Conservation (phyloP, 2,113 vertebrate genomes). For the Girardinichthys multiradiatus region DNA sequence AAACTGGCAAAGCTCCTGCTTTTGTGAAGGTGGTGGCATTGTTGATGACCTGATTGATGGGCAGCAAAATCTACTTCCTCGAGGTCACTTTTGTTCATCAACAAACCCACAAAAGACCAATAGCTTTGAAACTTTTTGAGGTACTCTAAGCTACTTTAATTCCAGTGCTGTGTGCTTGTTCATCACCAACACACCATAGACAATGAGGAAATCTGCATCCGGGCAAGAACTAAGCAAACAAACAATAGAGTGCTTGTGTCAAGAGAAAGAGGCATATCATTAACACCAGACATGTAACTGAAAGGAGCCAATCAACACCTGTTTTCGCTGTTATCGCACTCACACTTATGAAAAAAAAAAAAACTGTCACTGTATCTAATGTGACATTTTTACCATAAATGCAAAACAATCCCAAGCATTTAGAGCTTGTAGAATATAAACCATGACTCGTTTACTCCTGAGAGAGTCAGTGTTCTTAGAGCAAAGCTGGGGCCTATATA, state of each 20-base stretch:
- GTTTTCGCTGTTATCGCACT: slow-evolving; percentile 58
- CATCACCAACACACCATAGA: not conserved
- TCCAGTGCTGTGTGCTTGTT: not conserved
- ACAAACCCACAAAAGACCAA: not conserved
- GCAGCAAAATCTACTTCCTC: too few species aligned
- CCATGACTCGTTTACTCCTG: slow-evolving; percentile 11
- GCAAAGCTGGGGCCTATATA: slow-evolving; percentile 58
- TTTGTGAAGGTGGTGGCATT: too few species aligned
- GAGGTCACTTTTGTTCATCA: too few species aligned
- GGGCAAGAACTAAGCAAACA: slow-evolving; percentile 36
- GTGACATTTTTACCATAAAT: slow-evolving; percentile 40
- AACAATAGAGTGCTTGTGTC: slow-evolving; percentile 43
- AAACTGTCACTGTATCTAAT: slow-evolving; percentile 27
- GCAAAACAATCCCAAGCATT: slow-evolving; percentile 8
- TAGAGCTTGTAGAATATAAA: not conserved
- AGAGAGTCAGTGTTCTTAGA: slow-evolving; percentile 6
- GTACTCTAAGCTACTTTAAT: not conserved
- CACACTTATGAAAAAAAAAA: not conserved
- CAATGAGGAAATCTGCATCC: slow-evolving; percentile 20
- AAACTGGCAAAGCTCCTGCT: too few species aligned
- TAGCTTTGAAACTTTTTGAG: not conserved
- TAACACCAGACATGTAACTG: slow-evolving; percentile 52
- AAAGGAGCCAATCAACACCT: slow-evolving; percentile 65
- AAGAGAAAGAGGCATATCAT: slow-evolving; percentile 52
- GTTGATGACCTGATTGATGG: not conserved